These are phyloP conservation scores for Phortica magna DNA, from an alignment of 2,888 invertebrate genomes.

Conservation along the genomic window DNA sequence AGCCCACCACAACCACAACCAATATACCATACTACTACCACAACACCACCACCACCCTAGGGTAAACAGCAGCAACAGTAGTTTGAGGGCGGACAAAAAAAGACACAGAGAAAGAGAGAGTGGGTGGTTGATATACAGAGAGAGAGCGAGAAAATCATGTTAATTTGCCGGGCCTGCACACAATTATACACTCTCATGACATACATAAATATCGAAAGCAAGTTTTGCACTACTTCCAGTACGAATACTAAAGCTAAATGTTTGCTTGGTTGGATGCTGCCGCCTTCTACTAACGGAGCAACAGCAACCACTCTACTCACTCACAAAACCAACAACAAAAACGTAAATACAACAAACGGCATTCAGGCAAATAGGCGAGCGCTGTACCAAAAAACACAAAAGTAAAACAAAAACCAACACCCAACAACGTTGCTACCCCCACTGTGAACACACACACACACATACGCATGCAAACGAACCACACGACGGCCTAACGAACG, in stretches of 20 bases:
- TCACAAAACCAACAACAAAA: background rate
- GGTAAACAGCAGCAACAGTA: slow-evolving; percentile 4
- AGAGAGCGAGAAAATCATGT: slow-evolving; percentile 12
- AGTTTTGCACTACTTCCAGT: slow-evolving; percentile 31
- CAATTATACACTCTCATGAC: slow-evolving; percentile 62
- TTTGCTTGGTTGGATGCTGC: slow-evolving; percentile 15
- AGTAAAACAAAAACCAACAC: slow-evolving; percentile 28
- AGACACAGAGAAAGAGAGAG: background rate
- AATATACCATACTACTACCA: background rate
- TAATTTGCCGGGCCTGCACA: slow-evolving; percentile 52
- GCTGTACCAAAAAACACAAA: slow-evolving; percentile 25
- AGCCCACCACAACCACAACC: background rate
- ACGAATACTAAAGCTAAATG: background rate
- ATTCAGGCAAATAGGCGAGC: background rate
- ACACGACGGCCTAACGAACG: too few relatives aligned
- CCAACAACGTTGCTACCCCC: slow-evolving; percentile 17
- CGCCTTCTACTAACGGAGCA: background rate
- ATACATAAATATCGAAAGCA: slow-evolving; percentile 55
- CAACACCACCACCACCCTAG: background rate
- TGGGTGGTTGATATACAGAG: background rate
- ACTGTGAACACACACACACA: slow-evolving; percentile 33
- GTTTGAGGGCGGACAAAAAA: too few relatives aligned
- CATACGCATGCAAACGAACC: background rate
- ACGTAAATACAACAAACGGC: background rate
- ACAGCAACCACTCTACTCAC: background rate